Percentiles rank a stretch among this genome's conserved stretches.
Conservation (phyloP, 2,888 invertebrate genomes). For the Pterostichus madidus region DNA sequence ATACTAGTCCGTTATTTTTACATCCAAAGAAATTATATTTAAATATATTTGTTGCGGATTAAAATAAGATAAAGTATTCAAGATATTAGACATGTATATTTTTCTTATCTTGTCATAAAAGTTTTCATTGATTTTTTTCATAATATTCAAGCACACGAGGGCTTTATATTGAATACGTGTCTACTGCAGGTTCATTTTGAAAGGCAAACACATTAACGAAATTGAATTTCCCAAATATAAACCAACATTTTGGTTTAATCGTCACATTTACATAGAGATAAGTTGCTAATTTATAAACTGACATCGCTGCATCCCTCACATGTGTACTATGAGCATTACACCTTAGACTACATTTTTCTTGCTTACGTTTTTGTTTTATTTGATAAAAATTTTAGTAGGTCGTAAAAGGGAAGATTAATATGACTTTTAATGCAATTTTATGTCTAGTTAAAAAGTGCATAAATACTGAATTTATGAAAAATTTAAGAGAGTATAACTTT, state of each 20-base stretch:
- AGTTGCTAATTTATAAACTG: slow-evolving; percentile 49
- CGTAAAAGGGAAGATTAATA: too few relatives aligned
- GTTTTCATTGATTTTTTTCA: slow-evolving; percentile 49
- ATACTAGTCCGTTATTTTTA: too few relatives aligned
- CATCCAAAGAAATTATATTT: too few relatives aligned
- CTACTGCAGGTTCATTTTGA: slow-evolving; percentile 63
- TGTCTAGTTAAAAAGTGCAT: too few relatives aligned
- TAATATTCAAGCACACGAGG: slow-evolving; percentile 62
- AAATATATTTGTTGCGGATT: too few relatives aligned
- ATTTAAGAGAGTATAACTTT: too few relatives aligned
- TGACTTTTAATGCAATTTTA: too few relatives aligned
- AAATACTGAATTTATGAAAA: too few relatives aligned
- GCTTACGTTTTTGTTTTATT: neutral
- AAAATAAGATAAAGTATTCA: slow-evolving; percentile 22
- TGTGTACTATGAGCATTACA: neutral
- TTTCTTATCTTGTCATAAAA: slow-evolving; percentile 39
- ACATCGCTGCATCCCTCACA: slow-evolving; percentile 10
- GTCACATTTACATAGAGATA: slow-evolving; percentile 60
- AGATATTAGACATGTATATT: slow-evolving; percentile 16
- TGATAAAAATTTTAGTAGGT: neutral
- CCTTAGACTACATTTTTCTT: neutral
- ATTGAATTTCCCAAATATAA: slow-evolving; percentile 63
- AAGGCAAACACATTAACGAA: slow-evolving; percentile 65
- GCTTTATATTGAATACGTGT: slow-evolving; percentile 64
- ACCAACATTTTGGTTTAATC: slow-evolving; percentile 55